These are phyloP conservation scores for Atherinosoma microstoma DNA, from an alignment of 2,797 vertebrate genomes.

Conservation along the genomic window DNA sequence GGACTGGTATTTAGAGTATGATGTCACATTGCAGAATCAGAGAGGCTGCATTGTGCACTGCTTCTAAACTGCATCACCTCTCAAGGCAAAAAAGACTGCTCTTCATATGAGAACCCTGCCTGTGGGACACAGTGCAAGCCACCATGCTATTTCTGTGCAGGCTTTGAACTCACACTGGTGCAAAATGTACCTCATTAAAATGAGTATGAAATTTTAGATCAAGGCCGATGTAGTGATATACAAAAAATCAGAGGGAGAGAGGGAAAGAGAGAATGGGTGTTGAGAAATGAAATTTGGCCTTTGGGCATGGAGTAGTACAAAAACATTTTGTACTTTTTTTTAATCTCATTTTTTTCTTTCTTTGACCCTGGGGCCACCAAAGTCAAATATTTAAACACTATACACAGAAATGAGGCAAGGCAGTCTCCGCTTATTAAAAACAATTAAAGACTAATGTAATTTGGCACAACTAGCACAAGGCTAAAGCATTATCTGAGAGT, in stretches of 20 bases:
- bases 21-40: slow-evolving; percentile 19
- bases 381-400: background rate
- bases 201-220: slow-evolving; percentile 43
- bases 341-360: background rate
- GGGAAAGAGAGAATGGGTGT: slow-evolving; percentile 24
- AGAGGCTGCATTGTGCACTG: slow-evolving; percentile 26
- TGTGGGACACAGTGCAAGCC: slow-evolving; percentile 19
- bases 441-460: background rate
- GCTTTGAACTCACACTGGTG: slow-evolving; percentile 33
- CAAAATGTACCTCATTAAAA: slow-evolving; percentile 48
- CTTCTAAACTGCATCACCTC: slow-evolving; percentile 21
- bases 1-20: slow-evolving; percentile 32
- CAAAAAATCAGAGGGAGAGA: slow-evolving; percentile 4
- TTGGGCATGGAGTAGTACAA: slow-evolving; percentile 16
- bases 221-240: slow-evolving; percentile 46
- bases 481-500: background rate
- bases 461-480: background rate
- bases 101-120: slow-evolving; percentile 19
- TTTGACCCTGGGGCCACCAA: slow-evolving; percentile 15
- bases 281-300: slow-evolving; percentile 40
- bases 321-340: background rate
- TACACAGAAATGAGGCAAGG: background rate
- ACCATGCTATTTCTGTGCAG: slow-evolving; percentile 28
- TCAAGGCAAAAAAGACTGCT: slow-evolving; percentile 3
- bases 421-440: background rate